Base-by-base conservation (phyloP, 2,888 invertebrate species). In the Spatulosminthurus flaviceps region DNA sequence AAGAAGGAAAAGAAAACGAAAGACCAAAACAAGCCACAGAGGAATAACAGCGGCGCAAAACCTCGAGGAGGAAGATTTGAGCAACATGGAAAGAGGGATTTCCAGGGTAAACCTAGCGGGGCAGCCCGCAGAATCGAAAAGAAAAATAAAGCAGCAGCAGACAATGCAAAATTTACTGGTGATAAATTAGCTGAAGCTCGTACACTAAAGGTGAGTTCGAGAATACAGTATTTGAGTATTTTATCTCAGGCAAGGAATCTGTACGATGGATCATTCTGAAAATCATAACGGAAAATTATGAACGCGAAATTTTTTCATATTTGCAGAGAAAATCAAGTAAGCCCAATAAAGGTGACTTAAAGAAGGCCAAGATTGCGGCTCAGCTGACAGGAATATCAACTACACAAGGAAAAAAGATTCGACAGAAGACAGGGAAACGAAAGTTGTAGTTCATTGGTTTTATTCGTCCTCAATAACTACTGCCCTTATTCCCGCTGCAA, bases 61-160 rank as follows among this genome's bases (percentile, higher is more conserved):
- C n/a, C 7, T 24, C 69, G 5, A 86, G 78, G 88, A 88, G 73
- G 89, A 89, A 43, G 16, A 21, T 42, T 34, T 24, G 21, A 9
- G 51, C 42, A 42, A 1, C 9, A 4, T 19, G 51, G 51, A 5
- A 51, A 51, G 16, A 51, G 16, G 9, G 34, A 34, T 34, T 34
- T 34, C 16, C 51, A n/a, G 1, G 61, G 41, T 7, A 66, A 34
- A 19, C 1, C 2, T 22, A 64, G 41, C 24, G 9, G n/a, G 22
- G 76, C 76, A 13, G 13, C 21, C 9, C 61, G 69, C 24, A 66
- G 79, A 64, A 26, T 80, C 43, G 61, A 66, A 64, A 34, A 26
- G 22, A 66, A 42, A n/a, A 34, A 69, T 19, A 64, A 11, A 5
- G 4, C 0, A 22, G 4, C 34, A 60, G 60, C 24, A n/a, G 42